A percentile compares a stretch with the other conserved stretches of the same genome.
Conservation (phyloP, 2,888 invertebrate genomes). For the Stenoptilia bipunctidactyla region DNA sequence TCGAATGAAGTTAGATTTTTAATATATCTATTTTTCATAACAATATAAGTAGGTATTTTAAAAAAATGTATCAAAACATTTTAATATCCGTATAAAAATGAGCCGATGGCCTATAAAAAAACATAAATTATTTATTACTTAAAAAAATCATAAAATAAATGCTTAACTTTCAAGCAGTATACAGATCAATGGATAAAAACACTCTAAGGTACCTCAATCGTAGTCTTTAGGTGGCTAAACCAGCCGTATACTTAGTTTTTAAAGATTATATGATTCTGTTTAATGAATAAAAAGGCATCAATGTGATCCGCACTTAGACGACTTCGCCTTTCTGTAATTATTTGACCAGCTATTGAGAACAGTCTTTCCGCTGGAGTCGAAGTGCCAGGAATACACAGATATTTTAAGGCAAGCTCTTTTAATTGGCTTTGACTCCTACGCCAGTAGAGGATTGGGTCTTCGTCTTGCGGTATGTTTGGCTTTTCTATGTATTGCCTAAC, state of each 20-base stretch:
- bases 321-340: background rate
- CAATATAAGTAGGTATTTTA: too few species aligned
- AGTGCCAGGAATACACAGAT: constrained; percentile 3
- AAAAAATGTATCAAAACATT: constrained; percentile 6
- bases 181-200: too few species aligned
- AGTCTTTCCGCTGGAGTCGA: constrained; percentile 7
- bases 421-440: constrained; percentile 7
- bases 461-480: constrained; percentile 3
- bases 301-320: background rate
- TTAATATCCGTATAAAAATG: too few species aligned
- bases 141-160: too few species aligned
- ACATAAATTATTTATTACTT: too few species aligned
- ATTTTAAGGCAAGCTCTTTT: constrained; percentile 7
- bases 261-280: background rate
- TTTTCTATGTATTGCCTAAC: constrained; percentile 9
- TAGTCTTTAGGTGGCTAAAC: too few species aligned
- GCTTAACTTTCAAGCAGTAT: too few species aligned
- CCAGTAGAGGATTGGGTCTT: constrained; percentile 9
- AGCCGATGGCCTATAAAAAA: too few species aligned
- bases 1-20: too few species aligned
- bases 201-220: too few species aligned
- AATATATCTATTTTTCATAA: too few species aligned
- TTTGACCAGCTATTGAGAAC: constrained; percentile 6
- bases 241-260: background rate
- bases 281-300: constrained; percentile 1